These are phyloP conservation scores for Trichonephila clavata DNA, from an alignment of 1,140 invertebrate species.

Conservation along the genomic window DNA sequence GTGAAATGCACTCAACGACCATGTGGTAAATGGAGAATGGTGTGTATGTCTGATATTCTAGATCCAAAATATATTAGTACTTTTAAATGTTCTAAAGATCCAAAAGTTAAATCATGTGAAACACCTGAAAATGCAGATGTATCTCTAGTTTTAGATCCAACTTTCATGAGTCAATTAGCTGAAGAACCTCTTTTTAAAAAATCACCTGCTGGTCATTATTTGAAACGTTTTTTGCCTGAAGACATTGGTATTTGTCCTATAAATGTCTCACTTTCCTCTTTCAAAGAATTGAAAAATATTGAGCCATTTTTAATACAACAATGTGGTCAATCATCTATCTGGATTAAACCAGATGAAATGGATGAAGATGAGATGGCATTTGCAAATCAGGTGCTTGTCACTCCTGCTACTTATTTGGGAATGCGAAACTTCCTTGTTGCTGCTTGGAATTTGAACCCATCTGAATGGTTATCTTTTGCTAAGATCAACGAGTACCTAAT, in stretches of 20 bases:
- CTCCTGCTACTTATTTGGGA: conserved; percentile 81
- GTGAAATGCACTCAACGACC: conserved; percentile 79
- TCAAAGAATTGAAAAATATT: conserved; percentile 33
- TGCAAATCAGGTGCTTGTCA: conserved; percentile 80
- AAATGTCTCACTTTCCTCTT: conserved; percentile 79
- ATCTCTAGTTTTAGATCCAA: background rate
- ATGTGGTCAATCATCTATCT: conserved; percentile 79
- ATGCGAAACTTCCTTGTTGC: conserved; percentile 82
- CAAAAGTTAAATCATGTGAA: conserved; percentile 33
- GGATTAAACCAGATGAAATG: conserved; percentile 82
- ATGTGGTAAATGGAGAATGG: conserved; percentile 81
- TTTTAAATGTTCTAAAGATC: conserved; percentile 78
- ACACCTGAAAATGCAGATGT: conserved; percentile 49
- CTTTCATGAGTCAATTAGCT: conserved; percentile 79
- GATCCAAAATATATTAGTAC: conserved; percentile 79
- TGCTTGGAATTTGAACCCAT: conserved; percentile 82
- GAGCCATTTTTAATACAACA: conserved; percentile 80
- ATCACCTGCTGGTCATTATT: conserved; percentile 81
- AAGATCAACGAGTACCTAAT: conserved; percentile 80
- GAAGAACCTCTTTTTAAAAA: conserved; percentile 80
- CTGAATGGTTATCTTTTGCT: conserved; percentile 82
- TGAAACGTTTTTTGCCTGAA: conserved; percentile 81
- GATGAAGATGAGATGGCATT: conserved; percentile 80
- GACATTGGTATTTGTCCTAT: conserved; percentile 82
- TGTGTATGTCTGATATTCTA: conserved; percentile 78